These are phyloP conservation scores for Thomomys bottae DNA, from an alignment of 2,113 vertebrate species.

Conservation along the genomic window DNA sequence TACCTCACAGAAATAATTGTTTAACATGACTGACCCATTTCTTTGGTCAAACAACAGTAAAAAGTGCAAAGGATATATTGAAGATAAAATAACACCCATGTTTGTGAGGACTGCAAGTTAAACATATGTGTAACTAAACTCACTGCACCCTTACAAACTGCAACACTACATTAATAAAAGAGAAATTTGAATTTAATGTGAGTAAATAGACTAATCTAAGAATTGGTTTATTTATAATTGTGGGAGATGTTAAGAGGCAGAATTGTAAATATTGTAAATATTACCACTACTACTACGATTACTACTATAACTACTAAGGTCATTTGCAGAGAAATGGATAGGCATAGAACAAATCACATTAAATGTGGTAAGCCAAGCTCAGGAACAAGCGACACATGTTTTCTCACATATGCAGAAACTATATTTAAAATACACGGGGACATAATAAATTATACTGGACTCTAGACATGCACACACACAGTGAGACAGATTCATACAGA, in stretches of 20 bases:
- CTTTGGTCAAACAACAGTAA: neutral
- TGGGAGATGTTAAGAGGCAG: neutral
- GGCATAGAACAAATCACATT: too few relatives aligned
- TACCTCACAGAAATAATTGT: neutral
- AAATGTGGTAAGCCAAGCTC: too few relatives aligned
- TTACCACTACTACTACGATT: neutral
- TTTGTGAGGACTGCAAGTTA: neutral
- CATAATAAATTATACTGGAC: too few relatives aligned
- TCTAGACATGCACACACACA: too few relatives aligned
- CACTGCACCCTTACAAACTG: neutral
- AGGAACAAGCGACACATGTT: too few relatives aligned
- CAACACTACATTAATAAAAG: neutral
- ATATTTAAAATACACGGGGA: too few relatives aligned
- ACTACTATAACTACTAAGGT: too few relatives aligned
- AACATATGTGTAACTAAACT: neutral
- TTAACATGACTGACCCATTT: neutral
- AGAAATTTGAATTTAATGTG: neutral
- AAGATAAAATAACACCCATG: neutral
- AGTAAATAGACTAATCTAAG: neutral
- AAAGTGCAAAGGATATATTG: neutral
- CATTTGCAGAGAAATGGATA: too few relatives aligned
- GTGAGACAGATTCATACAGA: too few relatives aligned
- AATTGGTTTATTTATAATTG: neutral
- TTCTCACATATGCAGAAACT: too few relatives aligned
- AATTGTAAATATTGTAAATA: neutral